Conservation (phyloP, 2,113 vertebrate species). For the Sarotherodon lohbergeri region DNA sequence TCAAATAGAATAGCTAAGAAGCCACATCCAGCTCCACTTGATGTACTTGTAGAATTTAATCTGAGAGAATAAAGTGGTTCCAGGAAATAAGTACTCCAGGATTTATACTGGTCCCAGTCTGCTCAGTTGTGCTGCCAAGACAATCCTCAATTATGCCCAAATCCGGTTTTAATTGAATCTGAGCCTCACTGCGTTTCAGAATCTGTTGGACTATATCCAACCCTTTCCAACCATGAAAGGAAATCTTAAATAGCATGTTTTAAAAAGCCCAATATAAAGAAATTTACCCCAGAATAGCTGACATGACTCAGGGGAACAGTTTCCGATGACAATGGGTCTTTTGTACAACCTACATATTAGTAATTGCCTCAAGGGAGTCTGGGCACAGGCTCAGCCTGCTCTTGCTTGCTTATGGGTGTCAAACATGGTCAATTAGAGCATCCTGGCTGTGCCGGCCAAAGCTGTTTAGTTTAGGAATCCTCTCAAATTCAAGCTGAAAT, state of each 20-base stretch:
- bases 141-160: background rate
- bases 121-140: background rate
- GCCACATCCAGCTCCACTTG: background rate
- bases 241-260: background rate
- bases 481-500: background rate
- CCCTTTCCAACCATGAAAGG: background rate
- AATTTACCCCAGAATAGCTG: background rate
- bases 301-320: background rate
- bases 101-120: background rate
- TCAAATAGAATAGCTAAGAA: background rate
- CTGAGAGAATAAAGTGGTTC: background rate
- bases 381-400: background rate
- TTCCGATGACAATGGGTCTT: background rate
- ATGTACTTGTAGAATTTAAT: background rate
- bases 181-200: background rate
- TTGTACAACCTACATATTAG: conserved; percentile 3
- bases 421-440: background rate
- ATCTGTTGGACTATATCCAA: background rate
- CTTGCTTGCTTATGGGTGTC: background rate
- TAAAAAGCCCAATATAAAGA: background rate
- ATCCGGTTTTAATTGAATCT: background rate
- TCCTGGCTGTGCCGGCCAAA: conserved; percentile 9
- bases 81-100: background rate
- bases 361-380: background rate
- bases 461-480: conserved; percentile 11